Percentiles rank a stretch among this genome's conserved stretches.
Evolutionary conservation across 2,888 invertebrate genomes (phyloP).

Genomic region (Nephrotoma appendiculata): DNA sequence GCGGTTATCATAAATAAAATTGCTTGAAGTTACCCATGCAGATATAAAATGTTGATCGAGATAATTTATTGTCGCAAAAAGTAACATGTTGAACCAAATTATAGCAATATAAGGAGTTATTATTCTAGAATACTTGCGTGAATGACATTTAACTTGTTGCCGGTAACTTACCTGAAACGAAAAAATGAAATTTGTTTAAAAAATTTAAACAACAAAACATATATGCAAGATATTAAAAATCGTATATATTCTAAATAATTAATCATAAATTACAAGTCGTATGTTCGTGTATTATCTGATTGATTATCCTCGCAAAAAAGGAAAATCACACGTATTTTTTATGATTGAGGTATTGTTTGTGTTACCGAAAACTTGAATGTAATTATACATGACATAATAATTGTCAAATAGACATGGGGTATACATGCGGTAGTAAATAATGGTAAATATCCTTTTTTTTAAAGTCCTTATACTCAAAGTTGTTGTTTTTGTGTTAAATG

Average conservation of each 20-base stretch:
- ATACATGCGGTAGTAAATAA: background rate
- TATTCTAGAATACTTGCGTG: background rate
- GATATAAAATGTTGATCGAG: no score
- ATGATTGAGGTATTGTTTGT: background rate
- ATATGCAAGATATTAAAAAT: background rate
- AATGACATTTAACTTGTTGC: background rate
- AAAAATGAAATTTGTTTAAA: background rate
- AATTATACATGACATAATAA: background rate
- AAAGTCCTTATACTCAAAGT: background rate
- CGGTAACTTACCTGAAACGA: background rate
- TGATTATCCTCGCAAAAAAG: background rate
- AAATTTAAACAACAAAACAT: background rate
- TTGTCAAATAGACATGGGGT: background rate
- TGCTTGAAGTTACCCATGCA: no score
- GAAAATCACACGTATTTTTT: background rate
- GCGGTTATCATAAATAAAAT: no score
- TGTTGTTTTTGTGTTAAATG: background rate
- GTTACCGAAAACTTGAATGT: background rate
- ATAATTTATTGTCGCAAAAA: no score
- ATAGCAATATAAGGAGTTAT: background rate
- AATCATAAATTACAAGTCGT: background rate
- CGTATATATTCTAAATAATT: background rate
- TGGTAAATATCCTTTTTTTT: background rate
- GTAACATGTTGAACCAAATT: no score
- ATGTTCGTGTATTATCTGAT: no score